Conservation (phyloP, 2,113 vertebrate species). For the Cacatua alba region DNA sequence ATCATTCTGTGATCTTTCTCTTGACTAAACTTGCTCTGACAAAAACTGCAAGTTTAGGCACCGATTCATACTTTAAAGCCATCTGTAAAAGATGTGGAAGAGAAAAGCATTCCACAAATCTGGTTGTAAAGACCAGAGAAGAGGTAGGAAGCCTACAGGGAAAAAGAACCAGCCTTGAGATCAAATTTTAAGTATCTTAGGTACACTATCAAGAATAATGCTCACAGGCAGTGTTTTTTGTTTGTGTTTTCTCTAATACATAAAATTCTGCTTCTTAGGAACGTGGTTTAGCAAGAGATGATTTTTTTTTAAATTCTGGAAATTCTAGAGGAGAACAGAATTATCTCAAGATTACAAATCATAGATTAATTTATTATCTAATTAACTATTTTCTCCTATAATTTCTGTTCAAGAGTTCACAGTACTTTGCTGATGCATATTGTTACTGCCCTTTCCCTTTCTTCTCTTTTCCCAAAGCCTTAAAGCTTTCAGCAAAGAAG, state of each 20-base stretch:
- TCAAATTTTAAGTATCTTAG: not conserved
- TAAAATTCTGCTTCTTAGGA: not conserved
- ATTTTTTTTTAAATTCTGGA: not conserved
- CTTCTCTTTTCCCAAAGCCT: not conserved
- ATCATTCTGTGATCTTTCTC: not conserved
- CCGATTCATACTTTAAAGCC: not conserved
- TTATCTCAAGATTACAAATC: not conserved
- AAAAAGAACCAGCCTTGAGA: not conserved
- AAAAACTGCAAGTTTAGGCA: not conserved
- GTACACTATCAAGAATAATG: not conserved
- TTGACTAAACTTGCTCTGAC: slow-evolving; percentile 8
- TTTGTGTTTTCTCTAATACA: not conserved
- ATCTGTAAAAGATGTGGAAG: not conserved
- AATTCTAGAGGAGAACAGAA: not conserved
- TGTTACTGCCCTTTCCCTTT: not conserved
- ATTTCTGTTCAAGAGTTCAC: not conserved
- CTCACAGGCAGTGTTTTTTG: not conserved
- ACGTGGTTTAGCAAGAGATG: not conserved
- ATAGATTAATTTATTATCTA: not conserved
- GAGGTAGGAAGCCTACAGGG: not conserved
- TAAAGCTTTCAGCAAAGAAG: not conserved
- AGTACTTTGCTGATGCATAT: not conserved
- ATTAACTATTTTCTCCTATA: not conserved
- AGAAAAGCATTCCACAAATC: not conserved
- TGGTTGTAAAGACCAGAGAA: not conserved